Base-by-base conservation (phyloP, 37 sponge, comb jelly and placozoan species). In the Oscarella lobularis region DNA sequence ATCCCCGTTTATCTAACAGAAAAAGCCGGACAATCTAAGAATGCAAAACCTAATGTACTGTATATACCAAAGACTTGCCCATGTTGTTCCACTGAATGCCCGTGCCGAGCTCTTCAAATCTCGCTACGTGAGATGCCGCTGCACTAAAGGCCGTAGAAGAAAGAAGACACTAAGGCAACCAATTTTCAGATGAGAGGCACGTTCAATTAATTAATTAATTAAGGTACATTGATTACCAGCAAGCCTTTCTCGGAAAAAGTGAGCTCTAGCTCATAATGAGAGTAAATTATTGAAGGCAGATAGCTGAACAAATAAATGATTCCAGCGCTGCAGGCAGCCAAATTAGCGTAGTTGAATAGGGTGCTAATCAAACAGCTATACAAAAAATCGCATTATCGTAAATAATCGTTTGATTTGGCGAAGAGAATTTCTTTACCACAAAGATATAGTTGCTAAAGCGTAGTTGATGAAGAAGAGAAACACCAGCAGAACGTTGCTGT, bases 11-110 rank as follows among this genome's bases (percentile, higher is more conserved):
- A 68, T 4, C 71, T 68, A 20, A 9, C 9, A 48, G 20, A 48
- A 48, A n/a, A 48, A 48, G 60, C 60, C n/a, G n/a, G n/a, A n/a
- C n/a, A n/a, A n/a, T n/a, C n/a, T n/a, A n/a, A n/a, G n/a, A n/a
- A n/a, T n/a, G n/a, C n/a, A n/a, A n/a, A n/a, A n/a, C n/a, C n/a
- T n/a, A n/a, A n/a, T n/a, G n/a, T n/a, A n/a, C n/a, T n/a, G 60
- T 48, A 9, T 35, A 29, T 68, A 68, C 71, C 6, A 35, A 4
- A 20, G 35, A 34, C 33, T 68, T 35, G 31, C 71, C 36, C 9
- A 91, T 36, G 85, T 94, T 98, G 79, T 36, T 69, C 82, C 91
- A 98, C 69, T 94, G 95, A 1, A 94, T 75, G 27, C 99, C 99
- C 3, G 66, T 68, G 41, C 82, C 85, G 74, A 80, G 77, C 60